Base-by-base conservation (phyloP, 2,888 invertebrate species). In the Spodoptera exigua region DNA sequence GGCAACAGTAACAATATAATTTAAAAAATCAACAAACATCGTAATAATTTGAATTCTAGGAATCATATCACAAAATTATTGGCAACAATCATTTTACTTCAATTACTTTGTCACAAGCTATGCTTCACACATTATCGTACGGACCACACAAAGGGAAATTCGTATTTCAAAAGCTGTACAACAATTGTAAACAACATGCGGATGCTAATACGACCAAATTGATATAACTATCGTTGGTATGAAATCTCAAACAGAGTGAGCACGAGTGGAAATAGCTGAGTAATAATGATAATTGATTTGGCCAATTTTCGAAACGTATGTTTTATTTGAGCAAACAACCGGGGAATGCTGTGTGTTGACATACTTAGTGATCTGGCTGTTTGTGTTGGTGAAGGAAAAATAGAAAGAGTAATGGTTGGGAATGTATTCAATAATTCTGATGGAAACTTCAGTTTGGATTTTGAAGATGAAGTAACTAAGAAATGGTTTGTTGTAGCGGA, bases 121-220 rank as follows among this genome's bases (percentile, higher is more conserved):
- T 69, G 62, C 46, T 59, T 70, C 49, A 64, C 71, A 62, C 64
- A 62, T 57, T 70, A 60, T 39, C 67, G 56, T 16, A 32, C 3
- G 58, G 76, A 76, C 76, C 78, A 76, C 78, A 76, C 78, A 76
- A 27, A 65, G 78, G 47, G 62, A 78, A 78, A 76, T 71, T 54
- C 40, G 53, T 57, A 64, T 69, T 61, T 78, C 62, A 63, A 69
- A 77, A 71, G 52, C 60, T 62, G 49, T 63, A 64, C 49, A 39
- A 48, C 54, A 65, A 13, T 44, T 63, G 62, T 65, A 78, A 72
- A 75, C 58, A 78, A 70, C 74, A 66, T 52, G 51, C 46, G 17
- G 32, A 53, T 79, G 86, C 69, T 90, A 90, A 91, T 83, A 73
- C 74, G 72, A 76, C 83, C 65, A 88, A 90, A 91, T 92, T 90